Conservation (phyloP, 1,140 invertebrate genomes). For the Piezodorus guildinii region DNA sequence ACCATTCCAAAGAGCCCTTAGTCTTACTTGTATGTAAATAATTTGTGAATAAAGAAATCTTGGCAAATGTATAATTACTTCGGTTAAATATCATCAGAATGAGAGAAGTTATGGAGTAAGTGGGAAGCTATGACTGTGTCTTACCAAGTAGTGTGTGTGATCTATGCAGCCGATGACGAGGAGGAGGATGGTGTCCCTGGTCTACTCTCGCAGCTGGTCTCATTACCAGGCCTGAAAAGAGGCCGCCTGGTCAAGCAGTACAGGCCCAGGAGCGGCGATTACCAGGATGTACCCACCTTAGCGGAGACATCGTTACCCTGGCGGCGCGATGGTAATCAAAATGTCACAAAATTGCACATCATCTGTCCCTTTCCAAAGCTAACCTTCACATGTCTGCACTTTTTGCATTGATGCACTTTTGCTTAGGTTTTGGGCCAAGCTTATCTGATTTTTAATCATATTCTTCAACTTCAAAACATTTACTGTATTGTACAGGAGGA, state of each 20-base stretch:
- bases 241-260: constrained; percentile 51
- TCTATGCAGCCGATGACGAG: constrained; percentile 5
- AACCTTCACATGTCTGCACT: not conserved
- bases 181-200: constrained; percentile 3
- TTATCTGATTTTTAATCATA: too few species aligned
- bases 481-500: too few species aligned
- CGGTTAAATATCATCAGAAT: not conserved
- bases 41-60: too few species aligned
- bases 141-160: constrained; percentile 6
- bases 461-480: too few species aligned
- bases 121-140: not conserved
- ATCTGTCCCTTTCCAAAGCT: constrained; percentile 6
- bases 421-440: too few species aligned
- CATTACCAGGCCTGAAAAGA: constrained; percentile 50
- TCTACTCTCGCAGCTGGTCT: constrained; percentile 50
- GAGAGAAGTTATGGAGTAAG: constrained; percentile 1
- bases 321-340: constrained; percentile 36
- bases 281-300: constrained; percentile 44
- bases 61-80: too few species aligned
- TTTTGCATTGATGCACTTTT: too few species aligned
- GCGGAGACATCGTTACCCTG: constrained; percentile 62
- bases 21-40: too few species aligned
- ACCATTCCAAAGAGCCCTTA: too few species aligned
- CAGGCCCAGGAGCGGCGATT: constrained; percentile 32
- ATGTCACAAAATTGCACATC: not conserved